Evolutionary conservation across 2,888 invertebrate species (phyloP).

Genomic region (Tenodera sinensis): DNA sequence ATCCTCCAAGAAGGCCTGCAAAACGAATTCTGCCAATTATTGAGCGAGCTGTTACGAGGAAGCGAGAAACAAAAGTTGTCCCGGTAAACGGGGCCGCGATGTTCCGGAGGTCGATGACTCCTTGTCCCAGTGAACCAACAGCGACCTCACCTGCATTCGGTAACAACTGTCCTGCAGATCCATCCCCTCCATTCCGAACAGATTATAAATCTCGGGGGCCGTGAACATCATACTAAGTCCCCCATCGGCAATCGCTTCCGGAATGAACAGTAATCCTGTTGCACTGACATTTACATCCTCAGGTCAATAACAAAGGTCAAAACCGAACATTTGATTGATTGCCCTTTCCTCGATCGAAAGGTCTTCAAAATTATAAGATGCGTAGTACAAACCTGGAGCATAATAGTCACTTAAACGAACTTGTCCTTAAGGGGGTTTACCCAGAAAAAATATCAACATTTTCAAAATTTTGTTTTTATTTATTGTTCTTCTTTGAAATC

Average conservation of each 20-base stretch:
- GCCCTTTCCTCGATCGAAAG: too few species aligned
- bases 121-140: slow-evolving; percentile 15
- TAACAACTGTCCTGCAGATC: neutral
- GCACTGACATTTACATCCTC: neutral
- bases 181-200: neutral
- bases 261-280: neutral
- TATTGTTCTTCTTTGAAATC: too few species aligned
- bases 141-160: neutral
- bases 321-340: too few species aligned
- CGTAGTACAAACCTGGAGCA: too few species aligned
- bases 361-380: too few species aligned
- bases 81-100: neutral
- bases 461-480: too few species aligned
- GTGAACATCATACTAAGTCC: neutral
- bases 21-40: neutral
- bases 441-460: too few species aligned
- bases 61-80: neutral
- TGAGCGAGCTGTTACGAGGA: neutral
- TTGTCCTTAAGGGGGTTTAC: too few species aligned
- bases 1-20: neutral
- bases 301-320: neutral
- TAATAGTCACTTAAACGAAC: too few species aligned
- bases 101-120: slow-evolving; percentile 3
- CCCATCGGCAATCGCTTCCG: neutral
- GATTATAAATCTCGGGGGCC: neutral